These are phyloP conservation scores for Andrena praecox DNA, from an alignment of 2,888 invertebrate genomes.

Conservation along the genomic window DNA sequence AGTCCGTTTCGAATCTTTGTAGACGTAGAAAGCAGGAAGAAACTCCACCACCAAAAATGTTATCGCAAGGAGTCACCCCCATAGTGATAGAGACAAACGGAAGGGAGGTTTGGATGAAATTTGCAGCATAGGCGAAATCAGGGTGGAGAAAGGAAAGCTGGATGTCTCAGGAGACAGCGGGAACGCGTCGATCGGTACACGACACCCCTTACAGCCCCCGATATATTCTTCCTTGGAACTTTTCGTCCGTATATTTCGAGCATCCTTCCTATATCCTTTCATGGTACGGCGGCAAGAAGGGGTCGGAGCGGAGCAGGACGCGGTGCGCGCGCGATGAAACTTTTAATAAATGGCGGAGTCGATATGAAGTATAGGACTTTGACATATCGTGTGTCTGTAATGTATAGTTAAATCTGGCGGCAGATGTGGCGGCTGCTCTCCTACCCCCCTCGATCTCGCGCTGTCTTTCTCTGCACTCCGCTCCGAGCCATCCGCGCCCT, in stretches of 20 bases:
- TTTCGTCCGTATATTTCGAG: conserved; percentile 75
- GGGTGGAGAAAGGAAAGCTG: not conserved
- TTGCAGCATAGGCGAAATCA: not conserved
- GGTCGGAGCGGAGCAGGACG: conserved; percentile 63
- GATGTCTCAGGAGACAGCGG: conserved; percentile 46
- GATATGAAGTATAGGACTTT: conserved; percentile 85
- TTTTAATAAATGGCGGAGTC: conserved; percentile 85
- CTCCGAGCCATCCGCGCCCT: conserved; percentile 63
- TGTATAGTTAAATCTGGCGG: conserved; percentile 85
- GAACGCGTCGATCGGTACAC: conserved; percentile 55
- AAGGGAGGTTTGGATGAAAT: not conserved
- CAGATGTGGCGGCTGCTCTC: conserved; percentile 83
- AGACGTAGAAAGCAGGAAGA: too few species aligned
- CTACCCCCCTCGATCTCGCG: conserved; percentile 67
- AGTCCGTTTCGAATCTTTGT: too few species aligned
- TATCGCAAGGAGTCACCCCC: not conserved
- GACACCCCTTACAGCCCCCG: conserved; percentile 24
- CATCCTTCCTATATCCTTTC: conserved; percentile 72
- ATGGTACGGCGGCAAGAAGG: conserved; percentile 67
- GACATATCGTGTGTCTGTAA: conserved; percentile 85
- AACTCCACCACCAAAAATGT: too few species aligned
- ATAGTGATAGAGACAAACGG: not conserved
- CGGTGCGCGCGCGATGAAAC: conserved; percentile 83
- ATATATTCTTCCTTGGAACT: conserved; percentile 58
- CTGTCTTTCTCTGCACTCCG: conserved; percentile 53